Base-by-base conservation (phyloP, 1,140 invertebrate species). In the Cyrtorhinus lividipennis region DNA sequence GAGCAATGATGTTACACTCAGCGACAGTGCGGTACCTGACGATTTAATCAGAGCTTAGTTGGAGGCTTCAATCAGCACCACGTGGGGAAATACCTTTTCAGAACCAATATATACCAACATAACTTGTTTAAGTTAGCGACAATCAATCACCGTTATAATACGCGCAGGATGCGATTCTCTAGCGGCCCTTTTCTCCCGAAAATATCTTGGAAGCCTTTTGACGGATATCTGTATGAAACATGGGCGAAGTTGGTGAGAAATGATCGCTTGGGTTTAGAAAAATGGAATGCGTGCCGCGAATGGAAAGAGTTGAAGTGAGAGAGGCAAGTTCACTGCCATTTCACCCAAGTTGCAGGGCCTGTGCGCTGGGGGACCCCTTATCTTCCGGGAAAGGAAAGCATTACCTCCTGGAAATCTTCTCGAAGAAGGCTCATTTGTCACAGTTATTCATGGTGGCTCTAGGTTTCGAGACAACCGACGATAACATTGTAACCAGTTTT, bases 371-470 rank as follows among this genome's bases (percentile, higher is more conserved):
- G 20, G 20, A 53, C 5, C 5, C 20, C 48, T 53, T 53, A 53
- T 53, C 48, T 53, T 8, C 18, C 18, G 8, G 48, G 20, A 53
- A 20, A 53, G 30, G 30, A 15, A 38, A 38, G 30, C 30, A 38
- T 38, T 38, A 38, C 30, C 30, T 38, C 15, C 30, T 38, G 30
- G 30, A 38, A 38, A 38, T 38, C 30, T 38, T 38, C 30, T 38
- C 30, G 30, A 38, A 38, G 30, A 38, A 15, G 30, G 48, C 48
- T 53, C 48, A 22, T 53, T 53, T 53, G 48, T 53, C 48, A 53
- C 48, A 53, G 48, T 53, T 53, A 53, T 53, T 53, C 48, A 53
- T 53, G 48, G 48, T 13, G 48, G 48, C 48, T 15, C 48, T 10
- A 22, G 48, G 48, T 22, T 53, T 53, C 48, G 12, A 53, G 48